These are phyloP conservation scores for Nyleta sp. DNA, from an alignment of 2,888 invertebrate species.

Conservation along the genomic window DNA sequence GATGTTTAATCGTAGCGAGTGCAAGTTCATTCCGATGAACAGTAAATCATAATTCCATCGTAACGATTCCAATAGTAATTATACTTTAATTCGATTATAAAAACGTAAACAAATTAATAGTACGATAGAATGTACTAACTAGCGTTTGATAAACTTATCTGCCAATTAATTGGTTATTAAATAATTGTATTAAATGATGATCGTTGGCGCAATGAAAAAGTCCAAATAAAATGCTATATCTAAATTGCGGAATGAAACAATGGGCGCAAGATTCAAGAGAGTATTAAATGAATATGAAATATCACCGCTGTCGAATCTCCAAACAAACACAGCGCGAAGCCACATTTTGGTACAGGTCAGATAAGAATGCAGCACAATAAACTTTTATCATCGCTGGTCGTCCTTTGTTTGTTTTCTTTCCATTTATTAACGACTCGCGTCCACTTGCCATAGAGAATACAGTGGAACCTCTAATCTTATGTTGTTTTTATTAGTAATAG, in stretches of 20 bases:
- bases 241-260: slow-evolving; percentile 2
- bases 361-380: slow-evolving; percentile 36
- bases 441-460: too few species aligned
- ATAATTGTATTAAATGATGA: slow-evolving; percentile 5
- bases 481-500: too few species aligned
- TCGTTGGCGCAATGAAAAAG: neutral
- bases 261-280: slow-evolving; percentile 13
- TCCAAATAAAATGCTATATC: neutral
- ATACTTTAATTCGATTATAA: slow-evolving; percentile 24
- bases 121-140: slow-evolving; percentile 7
- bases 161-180: slow-evolving; percentile 26
- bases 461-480: too few species aligned
- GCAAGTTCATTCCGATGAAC: neutral
- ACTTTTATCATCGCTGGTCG: slow-evolving; percentile 35
- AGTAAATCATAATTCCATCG: neutral
- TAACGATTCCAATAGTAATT: slow-evolving; percentile 3
- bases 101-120: slow-evolving; percentile 34
- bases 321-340: slow-evolving; percentile 6
- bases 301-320: slow-evolving; percentile 15
- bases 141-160: slow-evolving; percentile 16
- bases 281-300: slow-evolving; percentile 11
- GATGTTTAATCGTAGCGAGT: neutral
- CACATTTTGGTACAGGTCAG: slow-evolving; percentile 49
- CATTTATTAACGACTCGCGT: too few species aligned
- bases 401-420: slow-evolving; percentile 21